phyloP scores from a whole-genome alignment of 1,140 invertebrate genomes.

The Apocrypta bakeri region DNA sequence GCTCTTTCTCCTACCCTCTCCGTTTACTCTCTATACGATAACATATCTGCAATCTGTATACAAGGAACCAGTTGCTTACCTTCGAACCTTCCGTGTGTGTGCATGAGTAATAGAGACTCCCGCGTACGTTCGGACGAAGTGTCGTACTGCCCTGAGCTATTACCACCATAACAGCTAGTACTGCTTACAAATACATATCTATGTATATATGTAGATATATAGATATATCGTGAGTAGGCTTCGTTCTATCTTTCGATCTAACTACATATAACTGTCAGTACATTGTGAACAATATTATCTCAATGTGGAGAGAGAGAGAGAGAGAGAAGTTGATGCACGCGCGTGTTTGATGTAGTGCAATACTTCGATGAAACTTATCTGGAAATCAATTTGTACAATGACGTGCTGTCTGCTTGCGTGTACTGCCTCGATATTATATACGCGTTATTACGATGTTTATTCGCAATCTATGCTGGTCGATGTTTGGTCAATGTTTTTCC shows the following conservation, averaged over 20 bases:
- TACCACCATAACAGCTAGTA: background rate
- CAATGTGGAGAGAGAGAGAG: background rate
- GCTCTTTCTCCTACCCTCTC: background rate
- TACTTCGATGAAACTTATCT: background rate
- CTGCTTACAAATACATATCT: no score
- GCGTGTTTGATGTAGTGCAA: constrained; percentile 5
- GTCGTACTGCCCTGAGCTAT: background rate
- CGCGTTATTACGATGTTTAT: background rate
- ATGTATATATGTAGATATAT: no score
- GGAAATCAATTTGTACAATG: background rate
- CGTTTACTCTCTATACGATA: background rate
- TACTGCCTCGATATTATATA: background rate
- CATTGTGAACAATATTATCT: constrained; percentile 19
- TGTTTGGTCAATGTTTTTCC: background rate
- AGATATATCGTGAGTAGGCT: no score
- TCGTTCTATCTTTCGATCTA: background rate
- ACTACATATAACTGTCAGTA: background rate
- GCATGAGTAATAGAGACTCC: background rate
- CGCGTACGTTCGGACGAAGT: background rate
- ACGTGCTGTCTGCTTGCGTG: background rate
- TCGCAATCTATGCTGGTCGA: background rate
- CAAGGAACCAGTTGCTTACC: background rate
- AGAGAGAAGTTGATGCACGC: constrained; percentile 22
- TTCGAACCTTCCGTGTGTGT: no score
- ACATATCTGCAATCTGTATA: constrained; percentile 12